Base-by-base conservation (phyloP, 2,888 invertebrate genomes). In the Thumatha senex region DNA sequence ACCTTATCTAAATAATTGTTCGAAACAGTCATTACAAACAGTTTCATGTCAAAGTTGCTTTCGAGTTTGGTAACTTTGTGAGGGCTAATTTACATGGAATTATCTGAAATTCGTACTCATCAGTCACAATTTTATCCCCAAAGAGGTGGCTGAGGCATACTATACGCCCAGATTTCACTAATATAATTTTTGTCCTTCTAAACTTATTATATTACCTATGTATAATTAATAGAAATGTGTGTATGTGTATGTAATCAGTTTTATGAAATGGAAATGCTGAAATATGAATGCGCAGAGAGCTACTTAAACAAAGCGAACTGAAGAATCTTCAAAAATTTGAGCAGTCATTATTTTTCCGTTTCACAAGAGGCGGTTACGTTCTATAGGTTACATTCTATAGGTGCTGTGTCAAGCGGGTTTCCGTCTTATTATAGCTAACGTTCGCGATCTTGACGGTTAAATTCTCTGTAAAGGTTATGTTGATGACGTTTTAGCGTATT, bases 341-440 rank as follows among this genome's bases (percentile, higher is more conserved):
- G 67, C 68, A 70, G 68, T 75, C 68, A 70, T 75, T 67, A 67
- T 65, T 76, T 73, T 72, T 72, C 54, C 66, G 62, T 70, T 72
- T 67, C 57, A 54, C 54, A 63, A 72, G 72, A 65, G 68, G 63
- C n/a, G 59, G 63, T 67, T 55, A 61, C 61, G 66, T 67, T 66
- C 63, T 49, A 49, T 56, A 47, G 59, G 63, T 67, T 55, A 61
- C 61, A 67, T 67, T 66, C 63, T 49, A 49, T 56, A 47, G 58
- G 57, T 46, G 48, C 13, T 38, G 44, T 59, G 69, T 68, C 72
- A 74, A 74, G 73, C 59, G 60, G 59, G 56, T 70, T 68, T 68
- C 64, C 63, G 73, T 74, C 61, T 58, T 59, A 54, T 61, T 24
- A 24, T 24, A 24, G 18, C 58, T 54, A 56, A 67, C 62, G 39